Evolutionary conservation across 2,797 vertebrate species (phyloP).

Genomic region (Parauchenoglanis punctatus): DNA sequence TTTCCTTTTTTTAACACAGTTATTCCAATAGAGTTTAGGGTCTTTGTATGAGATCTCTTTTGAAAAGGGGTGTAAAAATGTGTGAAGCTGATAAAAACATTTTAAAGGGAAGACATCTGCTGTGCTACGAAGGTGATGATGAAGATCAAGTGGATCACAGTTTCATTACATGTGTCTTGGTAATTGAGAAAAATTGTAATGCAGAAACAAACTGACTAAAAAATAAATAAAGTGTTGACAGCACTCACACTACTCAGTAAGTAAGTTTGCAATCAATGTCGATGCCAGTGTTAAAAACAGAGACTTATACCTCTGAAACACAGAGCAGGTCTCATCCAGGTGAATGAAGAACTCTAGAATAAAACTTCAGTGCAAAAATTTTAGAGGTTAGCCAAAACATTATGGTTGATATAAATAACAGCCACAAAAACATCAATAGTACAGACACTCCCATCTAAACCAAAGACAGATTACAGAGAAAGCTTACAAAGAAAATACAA

Average conservation of each 20-base stretch:
- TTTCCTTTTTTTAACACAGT: too few relatives aligned
- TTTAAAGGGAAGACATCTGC: too few relatives aligned
- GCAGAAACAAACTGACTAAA: not conserved
- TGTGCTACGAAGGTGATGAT: too few relatives aligned
- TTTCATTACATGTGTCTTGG: too few relatives aligned
- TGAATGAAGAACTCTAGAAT: constrained; percentile 2
- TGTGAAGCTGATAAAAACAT: too few relatives aligned
- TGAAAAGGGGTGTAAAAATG: too few relatives aligned
- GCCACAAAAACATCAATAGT: constrained; percentile 7
- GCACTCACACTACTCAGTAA: not conserved
- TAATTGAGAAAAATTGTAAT: too few relatives aligned
- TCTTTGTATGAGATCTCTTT: too few relatives aligned
- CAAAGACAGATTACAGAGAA: not conserved
- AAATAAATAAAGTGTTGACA: not conserved
- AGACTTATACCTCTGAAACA: not conserved
- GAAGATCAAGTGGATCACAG: too few relatives aligned
- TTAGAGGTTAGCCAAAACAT: not conserved
- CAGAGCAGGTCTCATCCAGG: not conserved
- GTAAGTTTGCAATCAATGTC: not conserved
- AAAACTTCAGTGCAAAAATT: not conserved
- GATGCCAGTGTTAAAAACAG: not conserved
- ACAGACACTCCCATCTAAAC: constrained; percentile 5
- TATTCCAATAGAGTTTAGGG: too few relatives aligned
- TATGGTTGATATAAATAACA: not conserved
- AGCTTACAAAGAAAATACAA: constrained; percentile 2